Conservation (phyloP, 2,113 vertebrate genomes). For the Odontesthes bonariensis region DNA sequence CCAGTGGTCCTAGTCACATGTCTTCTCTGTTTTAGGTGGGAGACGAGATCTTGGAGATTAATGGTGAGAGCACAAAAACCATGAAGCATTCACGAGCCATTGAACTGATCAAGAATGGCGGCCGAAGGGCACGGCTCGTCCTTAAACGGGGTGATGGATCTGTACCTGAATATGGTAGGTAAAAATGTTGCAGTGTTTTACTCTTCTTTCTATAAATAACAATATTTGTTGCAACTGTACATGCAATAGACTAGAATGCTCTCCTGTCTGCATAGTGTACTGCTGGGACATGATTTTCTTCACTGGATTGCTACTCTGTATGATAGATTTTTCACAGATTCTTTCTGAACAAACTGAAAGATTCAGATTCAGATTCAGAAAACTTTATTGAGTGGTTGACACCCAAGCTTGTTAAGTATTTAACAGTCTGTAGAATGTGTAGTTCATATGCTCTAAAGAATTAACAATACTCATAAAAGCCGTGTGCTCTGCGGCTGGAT, state of each 20-base stretch:
- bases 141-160: constrained; percentile 98
- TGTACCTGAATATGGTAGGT: constrained; percentile 99
- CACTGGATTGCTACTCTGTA: background rate
- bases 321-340: constrained; percentile 11
- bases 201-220: constrained; percentile 5
- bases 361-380: no score
- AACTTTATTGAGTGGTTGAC: constrained; percentile 1
- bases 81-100: constrained; percentile 99
- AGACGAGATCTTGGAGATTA: constrained; percentile 98
- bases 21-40: constrained; percentile 85
- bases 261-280: constrained; percentile 4
- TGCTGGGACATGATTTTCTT: constrained; percentile 1
- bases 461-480: background rate
- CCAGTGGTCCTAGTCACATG: constrained; percentile 7
- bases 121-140: constrained; percentile 93
- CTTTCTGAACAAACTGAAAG: no score
- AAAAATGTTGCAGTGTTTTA: constrained; percentile 80
- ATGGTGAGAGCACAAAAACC: constrained; percentile 98
- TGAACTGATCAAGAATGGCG: constrained; percentile 98
- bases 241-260: background rate
- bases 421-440: background rate
- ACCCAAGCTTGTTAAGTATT: constrained; percentile 10
- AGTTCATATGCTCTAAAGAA: constrained; percentile 21
- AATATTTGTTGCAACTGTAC: background rate
- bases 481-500: no score